phyloP scores from a whole-genome alignment of 2,888 invertebrate genomes.

The Zhuqinia jingwanae region DNA sequence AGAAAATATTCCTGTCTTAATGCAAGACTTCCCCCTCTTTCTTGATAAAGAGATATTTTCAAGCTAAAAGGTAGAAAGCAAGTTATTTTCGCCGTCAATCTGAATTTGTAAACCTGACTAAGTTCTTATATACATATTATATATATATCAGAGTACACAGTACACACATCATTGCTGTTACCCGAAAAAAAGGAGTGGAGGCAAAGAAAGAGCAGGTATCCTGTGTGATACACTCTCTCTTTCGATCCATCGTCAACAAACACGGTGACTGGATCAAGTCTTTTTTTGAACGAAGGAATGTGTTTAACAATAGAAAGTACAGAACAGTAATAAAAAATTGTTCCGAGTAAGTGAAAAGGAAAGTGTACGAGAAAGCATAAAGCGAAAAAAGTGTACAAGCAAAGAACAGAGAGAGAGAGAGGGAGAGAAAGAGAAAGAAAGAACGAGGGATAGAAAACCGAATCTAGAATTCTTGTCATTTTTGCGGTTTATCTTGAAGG shows the following conservation, averaged over 20 bases:
- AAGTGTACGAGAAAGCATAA: conserved; percentile 10
- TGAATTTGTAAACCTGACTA: conserved; percentile 10
- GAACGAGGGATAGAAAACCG: conserved; percentile 24
- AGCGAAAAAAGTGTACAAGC: background rate
- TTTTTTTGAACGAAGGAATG: conserved; percentile 7
- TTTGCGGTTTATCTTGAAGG: conserved; percentile 64
- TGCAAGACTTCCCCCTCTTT: too few species aligned
- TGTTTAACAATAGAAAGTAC: conserved; percentile 34
- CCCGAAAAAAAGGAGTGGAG: background rate
- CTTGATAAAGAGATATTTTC: background rate
- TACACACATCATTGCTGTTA: too few species aligned
- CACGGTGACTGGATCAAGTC: conserved; percentile 3
- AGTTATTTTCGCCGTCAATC: conserved; percentile 14
- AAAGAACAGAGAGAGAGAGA: background rate
- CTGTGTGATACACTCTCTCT: background rate
- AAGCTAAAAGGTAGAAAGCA: conserved; percentile 16
- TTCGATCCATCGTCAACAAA: background rate
- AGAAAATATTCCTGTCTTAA: too few species aligned
- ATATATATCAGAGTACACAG: too few species aligned
- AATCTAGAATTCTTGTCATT: conserved; percentile 63
- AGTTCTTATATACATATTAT: background rate
- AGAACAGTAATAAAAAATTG: conserved; percentile 2
- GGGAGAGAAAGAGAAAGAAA: conserved; percentile 8
- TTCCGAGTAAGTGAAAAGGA: background rate
- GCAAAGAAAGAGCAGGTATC: too few species aligned